Evolutionary conservation across 2,888 invertebrate genomes (phyloP).

Genomic region (Podotricha telesiphe): DNA sequence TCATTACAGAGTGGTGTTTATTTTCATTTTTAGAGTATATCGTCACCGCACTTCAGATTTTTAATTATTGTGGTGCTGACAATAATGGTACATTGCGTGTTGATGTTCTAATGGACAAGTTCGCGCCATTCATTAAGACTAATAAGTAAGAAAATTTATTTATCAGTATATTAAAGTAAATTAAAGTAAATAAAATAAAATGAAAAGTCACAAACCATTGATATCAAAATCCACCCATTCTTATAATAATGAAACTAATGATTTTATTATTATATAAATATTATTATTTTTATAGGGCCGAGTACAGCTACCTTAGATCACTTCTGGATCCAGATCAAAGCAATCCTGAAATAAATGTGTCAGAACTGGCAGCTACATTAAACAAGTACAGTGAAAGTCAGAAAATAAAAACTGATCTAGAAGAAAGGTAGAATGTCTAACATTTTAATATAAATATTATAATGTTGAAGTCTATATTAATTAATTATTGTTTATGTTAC

Average conservation of each 20-base stretch:
- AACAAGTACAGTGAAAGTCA: conserved; percentile 71
- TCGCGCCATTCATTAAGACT: conserved; percentile 72
- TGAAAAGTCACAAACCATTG: background rate
- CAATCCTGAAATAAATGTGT: conserved; percentile 71
- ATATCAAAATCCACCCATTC: background rate
- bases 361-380: conserved; percentile 64
- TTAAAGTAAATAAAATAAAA: too few species aligned
- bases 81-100: conserved; percentile 65
- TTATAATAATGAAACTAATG: background rate
- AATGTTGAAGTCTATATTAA: too few species aligned
- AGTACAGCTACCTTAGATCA: conserved; percentile 66
- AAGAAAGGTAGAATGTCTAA: conserved; percentile 66
- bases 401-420: conserved; percentile 69
- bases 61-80: conserved; percentile 72
- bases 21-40: conserved; percentile 69
- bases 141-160: conserved; percentile 66
- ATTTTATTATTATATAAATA: conserved; percentile 27
- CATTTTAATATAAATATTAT: too few species aligned
- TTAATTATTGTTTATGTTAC: conserved; percentile 36
- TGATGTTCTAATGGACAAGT: conserved; percentile 73
- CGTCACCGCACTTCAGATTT: conserved; percentile 74
- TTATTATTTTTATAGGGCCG: conserved; percentile 55
- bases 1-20: conserved; percentile 52
- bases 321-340: conserved; percentile 70
- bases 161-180: background rate